Conservation (phyloP, 2,797 vertebrate genomes). For the Nannoperca australis region DNA sequence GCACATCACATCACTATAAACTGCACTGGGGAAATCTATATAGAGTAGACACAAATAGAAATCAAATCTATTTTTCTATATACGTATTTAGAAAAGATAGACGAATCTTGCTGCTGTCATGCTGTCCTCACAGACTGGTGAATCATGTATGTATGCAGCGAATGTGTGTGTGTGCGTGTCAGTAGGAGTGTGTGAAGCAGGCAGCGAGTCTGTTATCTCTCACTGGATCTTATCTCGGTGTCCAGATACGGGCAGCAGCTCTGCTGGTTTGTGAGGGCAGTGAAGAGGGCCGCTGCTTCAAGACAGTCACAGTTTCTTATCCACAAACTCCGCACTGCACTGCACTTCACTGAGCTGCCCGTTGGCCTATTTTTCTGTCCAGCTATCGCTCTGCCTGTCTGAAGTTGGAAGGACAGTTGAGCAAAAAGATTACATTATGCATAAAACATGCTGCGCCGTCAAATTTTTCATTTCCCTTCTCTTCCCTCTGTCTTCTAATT, state of each 20-base stretch:
- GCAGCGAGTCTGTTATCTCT: constrained; percentile 65
- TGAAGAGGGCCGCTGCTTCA: constrained; percentile 65
- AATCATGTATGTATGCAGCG: constrained; percentile 35
- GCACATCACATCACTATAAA: constrained; percentile 71
- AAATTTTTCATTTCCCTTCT: constrained; percentile 61
- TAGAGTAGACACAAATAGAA: constrained; percentile 61
- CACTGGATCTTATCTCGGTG: constrained; percentile 76
- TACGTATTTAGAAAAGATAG: constrained; percentile 19
- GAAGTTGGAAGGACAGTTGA: constrained; percentile 64
- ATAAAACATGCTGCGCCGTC: constrained; percentile 73
- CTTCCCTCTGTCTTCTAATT: constrained; percentile 44
- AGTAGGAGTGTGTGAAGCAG: constrained; percentile 61
- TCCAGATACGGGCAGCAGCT: constrained; percentile 77
- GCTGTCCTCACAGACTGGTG: constrained; percentile 27
- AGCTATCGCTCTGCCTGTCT: constrained; percentile 50
- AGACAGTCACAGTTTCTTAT: constrained; percentile 69
- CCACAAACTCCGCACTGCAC: constrained; percentile 52
- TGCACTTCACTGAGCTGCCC: constrained; percentile 43
- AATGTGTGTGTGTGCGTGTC: constrained; percentile 40
- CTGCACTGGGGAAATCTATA: constrained; percentile 72
- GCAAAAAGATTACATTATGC: constrained; percentile 75
- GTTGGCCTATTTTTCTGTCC: constrained; percentile 50
- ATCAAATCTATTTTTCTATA: constrained; percentile 38
- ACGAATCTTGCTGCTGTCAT: constrained; percentile 44
- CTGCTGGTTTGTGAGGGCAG: constrained; percentile 68